A percentile compares a stretch with the other conserved stretches of the same genome.
Evolutionary conservation across 1,140 invertebrate genomes (phyloP).

Genomic region (Philopotamus ludificatus): DNA sequence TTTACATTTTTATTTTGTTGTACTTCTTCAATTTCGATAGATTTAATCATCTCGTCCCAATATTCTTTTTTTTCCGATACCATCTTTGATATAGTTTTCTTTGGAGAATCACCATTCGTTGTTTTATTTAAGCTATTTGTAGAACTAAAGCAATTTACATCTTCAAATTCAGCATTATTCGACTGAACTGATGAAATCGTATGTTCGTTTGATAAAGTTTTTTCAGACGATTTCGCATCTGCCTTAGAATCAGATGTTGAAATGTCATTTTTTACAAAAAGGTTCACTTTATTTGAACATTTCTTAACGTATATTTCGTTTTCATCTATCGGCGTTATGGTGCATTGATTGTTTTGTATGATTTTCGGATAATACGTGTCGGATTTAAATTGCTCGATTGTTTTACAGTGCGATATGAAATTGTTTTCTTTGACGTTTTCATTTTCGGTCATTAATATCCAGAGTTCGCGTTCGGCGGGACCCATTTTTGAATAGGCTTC

Average conservation of each 20-base stretch:
- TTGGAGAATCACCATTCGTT: constrained; percentile 2
- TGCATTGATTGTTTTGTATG: background rate
- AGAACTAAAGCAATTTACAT: too few species aligned
- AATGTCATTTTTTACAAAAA: constrained; percentile 47
- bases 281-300: background rate
- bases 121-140: constrained; percentile 46
- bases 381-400: too few species aligned
- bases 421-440: constrained; percentile 22
- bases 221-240: constrained; percentile 52
- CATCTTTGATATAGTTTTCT: constrained; percentile 44
- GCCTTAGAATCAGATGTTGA: constrained; percentile 52
- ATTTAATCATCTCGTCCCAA: constrained; percentile 54
- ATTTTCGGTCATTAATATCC: constrained; percentile 38
- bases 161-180: constrained; percentile 54
- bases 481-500: constrained; percentile 44
- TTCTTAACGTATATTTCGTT: constrained; percentile 18
- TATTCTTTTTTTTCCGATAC: constrained; percentile 55
- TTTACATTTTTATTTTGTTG: constrained; percentile 45
- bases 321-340: constrained; percentile 21
- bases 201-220: constrained; percentile 45
- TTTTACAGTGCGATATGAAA: background rate
- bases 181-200: constrained; percentile 57
- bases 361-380: background rate
- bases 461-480: constrained; percentile 50
- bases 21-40: constrained; percentile 46